Conservation (phyloP, 2,888 invertebrate genomes). For the Frankliniella fusca region DNA sequence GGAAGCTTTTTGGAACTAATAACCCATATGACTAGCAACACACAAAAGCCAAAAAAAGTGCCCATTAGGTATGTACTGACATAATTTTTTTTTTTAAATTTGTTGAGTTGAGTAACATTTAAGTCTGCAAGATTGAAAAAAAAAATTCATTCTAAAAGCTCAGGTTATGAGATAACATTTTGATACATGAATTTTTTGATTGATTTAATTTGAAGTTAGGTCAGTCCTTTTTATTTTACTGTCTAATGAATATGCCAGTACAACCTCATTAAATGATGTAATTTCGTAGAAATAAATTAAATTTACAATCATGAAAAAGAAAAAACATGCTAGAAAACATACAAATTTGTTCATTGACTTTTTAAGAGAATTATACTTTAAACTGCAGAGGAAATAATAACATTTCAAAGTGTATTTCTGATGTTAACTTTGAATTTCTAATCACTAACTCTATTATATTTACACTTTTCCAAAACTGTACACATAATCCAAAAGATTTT, state of each 20-base stretch:
- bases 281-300: neutral
- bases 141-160: neutral
- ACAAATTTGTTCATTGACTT: neutral
- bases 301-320: neutral
- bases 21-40: neutral
- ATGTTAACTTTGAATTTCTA: neutral
- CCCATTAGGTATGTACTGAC: neutral
- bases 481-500: neutral
- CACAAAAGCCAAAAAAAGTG: neutral
- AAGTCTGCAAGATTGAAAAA: neutral
- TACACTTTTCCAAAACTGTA: neutral
- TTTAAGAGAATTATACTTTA: neutral
- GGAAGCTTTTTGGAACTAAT: neutral
- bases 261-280: neutral
- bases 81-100: neutral
- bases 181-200: neutral
- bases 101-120: neutral
- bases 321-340: neutral
- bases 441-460: neutral
- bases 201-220: neutral
- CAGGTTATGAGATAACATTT: neutral
- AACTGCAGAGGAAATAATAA: neutral
- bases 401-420: neutral
- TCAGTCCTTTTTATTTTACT: neutral
- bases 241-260: neutral